Conservation (phyloP, 2,113 vertebrate species). For the Neodontobutis hainanensis region DNA sequence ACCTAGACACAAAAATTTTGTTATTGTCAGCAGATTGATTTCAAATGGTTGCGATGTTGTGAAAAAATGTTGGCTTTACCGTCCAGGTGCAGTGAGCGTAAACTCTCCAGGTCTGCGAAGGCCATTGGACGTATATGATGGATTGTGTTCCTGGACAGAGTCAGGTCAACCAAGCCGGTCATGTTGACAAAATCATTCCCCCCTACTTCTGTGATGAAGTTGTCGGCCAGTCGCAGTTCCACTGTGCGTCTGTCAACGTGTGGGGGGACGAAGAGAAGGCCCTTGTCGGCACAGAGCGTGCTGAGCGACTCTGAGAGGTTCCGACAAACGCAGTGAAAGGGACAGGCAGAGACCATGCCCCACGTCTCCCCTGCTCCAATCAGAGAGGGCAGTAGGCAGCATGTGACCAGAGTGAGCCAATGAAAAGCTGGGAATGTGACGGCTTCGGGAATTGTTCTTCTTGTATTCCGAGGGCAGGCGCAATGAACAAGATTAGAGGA, state of each 20-base stretch:
- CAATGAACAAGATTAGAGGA: constrained; percentile 58
- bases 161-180: constrained; percentile 88
- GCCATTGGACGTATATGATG: constrained; percentile 84
- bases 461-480: constrained; percentile 48
- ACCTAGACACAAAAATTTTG: constrained; percentile 39
- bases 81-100: constrained; percentile 89
- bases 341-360: constrained; percentile 84
- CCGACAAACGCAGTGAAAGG: constrained; percentile 90
- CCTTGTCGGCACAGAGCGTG: constrained; percentile 92
- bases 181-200: constrained; percentile 89
- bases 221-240: constrained; percentile 89
- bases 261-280: constrained; percentile 88
- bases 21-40: background rate
- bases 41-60: background rate
- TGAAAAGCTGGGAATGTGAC: constrained; percentile 60
- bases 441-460: constrained; percentile 36
- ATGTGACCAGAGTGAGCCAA: constrained; percentile 76
- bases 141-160: constrained; percentile 91
- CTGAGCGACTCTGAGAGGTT: constrained; percentile 91
- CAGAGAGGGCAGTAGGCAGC: constrained; percentile 74
- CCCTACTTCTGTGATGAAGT: constrained; percentile 88
- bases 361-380: constrained; percentile 82
- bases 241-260: constrained; percentile 91
- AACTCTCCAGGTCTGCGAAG: constrained; percentile 88
- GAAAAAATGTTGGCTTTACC: constrained; percentile 49